phyloP scores from a whole-genome alignment of 2,888 invertebrate species.

The Boloria selene region DNA sequence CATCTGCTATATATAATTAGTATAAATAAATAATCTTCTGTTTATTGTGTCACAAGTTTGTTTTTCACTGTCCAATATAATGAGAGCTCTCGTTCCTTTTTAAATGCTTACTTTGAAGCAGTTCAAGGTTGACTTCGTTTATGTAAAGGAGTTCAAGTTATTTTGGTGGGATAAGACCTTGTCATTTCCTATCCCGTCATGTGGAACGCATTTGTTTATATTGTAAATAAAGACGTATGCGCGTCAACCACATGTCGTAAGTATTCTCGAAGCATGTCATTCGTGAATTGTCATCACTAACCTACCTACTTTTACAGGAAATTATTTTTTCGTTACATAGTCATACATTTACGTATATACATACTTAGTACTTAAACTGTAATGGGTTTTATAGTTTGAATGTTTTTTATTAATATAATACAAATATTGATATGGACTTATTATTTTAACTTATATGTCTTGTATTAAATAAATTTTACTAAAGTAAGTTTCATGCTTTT shows the following conservation, averaged over 20 bases:
- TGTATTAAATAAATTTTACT: too few species aligned
- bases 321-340: conserved; percentile 27
- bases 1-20: conserved; percentile 73
- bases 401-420: too few species aligned
- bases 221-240: conserved; percentile 70
- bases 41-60: conserved; percentile 75
- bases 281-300: conserved; percentile 19
- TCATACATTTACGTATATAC: too few species aligned
- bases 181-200: conserved; percentile 75
- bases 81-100: conserved; percentile 43
- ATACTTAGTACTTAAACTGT: too few species aligned
- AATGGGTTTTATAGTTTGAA: too few species aligned
- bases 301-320: conserved; percentile 4
- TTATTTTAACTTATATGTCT: too few species aligned
- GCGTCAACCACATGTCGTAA: conserved; percentile 60
- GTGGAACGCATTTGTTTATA: conserved; percentile 74
- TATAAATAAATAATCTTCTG: conserved; percentile 69
- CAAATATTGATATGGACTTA: too few species aligned
- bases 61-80: conserved; percentile 49
- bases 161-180: conserved; percentile 60
- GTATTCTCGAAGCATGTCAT: conserved; percentile 29
- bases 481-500: too few species aligned
- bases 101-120: not conserved
- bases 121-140: conserved; percentile 10
- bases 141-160: conserved; percentile 20